phyloP scores from a whole-genome alignment of 2,113 vertebrate species.

The Cyprinodon brontotheroides region DNA sequence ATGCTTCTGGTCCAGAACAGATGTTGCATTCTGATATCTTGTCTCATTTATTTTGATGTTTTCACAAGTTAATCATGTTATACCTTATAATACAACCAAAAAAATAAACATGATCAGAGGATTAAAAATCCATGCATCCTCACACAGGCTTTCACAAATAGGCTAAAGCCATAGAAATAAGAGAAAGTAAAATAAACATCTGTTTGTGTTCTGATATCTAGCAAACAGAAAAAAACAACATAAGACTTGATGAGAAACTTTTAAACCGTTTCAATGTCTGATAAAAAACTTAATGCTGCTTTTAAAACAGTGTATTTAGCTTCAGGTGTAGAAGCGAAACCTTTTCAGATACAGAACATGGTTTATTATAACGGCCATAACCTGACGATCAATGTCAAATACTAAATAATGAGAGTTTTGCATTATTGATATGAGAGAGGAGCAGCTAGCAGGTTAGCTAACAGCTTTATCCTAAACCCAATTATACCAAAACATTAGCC shows the following conservation, averaged over 20 bases:
- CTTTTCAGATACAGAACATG: background rate
- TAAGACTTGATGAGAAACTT: background rate
- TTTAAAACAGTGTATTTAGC: background rate
- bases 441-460: conserved; percentile 28
- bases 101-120: no score
- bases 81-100: no score
- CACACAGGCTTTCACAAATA: no score
- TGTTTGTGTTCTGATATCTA: background rate
- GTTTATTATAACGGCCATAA: background rate
- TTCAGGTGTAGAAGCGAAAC: background rate
- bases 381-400: background rate
- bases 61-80: no score
- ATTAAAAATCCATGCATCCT: no score
- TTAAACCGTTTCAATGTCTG: background rate
- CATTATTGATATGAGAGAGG: background rate
- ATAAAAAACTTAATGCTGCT: background rate
- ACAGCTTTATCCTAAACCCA: conserved; percentile 17
- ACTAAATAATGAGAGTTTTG: background rate
- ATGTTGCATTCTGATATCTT: no score
- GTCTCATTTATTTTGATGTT: no score
- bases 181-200: background rate
- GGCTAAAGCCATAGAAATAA: no score
- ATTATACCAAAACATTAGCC: conserved; percentile 13
- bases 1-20: no score
- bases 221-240: background rate